Evolutionary conservation across 2,888 invertebrate genomes (phyloP).

Genomic region (Ligdia adustata): DNA sequence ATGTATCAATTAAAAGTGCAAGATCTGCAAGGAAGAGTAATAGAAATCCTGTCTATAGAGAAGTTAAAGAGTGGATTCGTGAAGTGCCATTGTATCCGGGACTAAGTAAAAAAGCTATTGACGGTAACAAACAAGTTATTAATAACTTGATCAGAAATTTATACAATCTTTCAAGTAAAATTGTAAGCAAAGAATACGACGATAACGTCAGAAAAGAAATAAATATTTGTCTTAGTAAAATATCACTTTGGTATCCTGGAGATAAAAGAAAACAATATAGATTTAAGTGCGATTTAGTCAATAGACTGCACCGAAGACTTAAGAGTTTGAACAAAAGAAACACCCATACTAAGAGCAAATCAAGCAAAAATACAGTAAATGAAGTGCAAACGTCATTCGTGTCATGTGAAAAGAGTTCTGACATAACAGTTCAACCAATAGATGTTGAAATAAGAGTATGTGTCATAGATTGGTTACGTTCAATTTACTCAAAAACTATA

Average conservation of each 20-base stretch:
- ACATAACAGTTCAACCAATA: not conserved
- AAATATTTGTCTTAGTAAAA: conserved; percentile 43
- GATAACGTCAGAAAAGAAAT: conserved; percentile 43
- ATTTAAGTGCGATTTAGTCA: conserved; percentile 41
- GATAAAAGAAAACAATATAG: conserved; percentile 34
- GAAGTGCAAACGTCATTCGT: conserved; percentile 3
- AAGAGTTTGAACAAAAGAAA: conserved; percentile 6
- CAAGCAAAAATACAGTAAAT: not conserved
- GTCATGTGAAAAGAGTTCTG: conserved; percentile 1
- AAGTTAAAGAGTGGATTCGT: conserved; percentile 48
- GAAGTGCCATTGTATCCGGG: conserved; percentile 45
- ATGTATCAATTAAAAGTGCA: not conserved
- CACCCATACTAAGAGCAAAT: not conserved
- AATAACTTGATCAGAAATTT: conserved; percentile 50
- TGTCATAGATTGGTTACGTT: conserved; percentile 12
- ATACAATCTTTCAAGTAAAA: conserved; percentile 29
- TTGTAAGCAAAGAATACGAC: conserved; percentile 37
- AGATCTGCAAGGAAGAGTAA: conserved; percentile 36
- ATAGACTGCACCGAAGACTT: conserved; percentile 47
- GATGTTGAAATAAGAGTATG: conserved; percentile 7
- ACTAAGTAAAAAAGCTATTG: conserved; percentile 40
- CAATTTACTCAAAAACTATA: conserved; percentile 4
- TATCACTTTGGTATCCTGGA: conserved; percentile 50
- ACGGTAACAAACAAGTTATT: conserved; percentile 43
- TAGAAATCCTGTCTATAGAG: conserved; percentile 41